Conservation (phyloP, 2,797 vertebrate genomes). For the Anguilla obscura region DNA sequence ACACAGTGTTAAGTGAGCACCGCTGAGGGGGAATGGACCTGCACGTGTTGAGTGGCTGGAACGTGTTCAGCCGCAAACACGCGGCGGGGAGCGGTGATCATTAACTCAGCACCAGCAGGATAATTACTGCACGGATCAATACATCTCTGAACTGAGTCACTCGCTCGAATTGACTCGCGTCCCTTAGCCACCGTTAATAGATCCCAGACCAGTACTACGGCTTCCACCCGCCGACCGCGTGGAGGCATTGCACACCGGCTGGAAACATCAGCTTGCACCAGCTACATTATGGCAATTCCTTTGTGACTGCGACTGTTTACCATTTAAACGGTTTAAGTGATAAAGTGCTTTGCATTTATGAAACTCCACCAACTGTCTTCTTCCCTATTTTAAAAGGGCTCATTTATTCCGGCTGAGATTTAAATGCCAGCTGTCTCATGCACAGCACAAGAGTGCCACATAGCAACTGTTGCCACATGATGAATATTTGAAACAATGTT, state of each 20-base stretch:
- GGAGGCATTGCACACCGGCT: background rate
- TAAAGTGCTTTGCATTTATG: background rate
- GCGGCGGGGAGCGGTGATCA: background rate
- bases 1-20: background rate
- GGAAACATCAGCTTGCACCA: background rate
- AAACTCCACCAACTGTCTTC: background rate
- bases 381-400: background rate
- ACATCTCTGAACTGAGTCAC: background rate
- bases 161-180: background rate
- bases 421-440: background rate
- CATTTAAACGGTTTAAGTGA: background rate
- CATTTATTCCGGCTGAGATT: background rate
- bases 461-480: background rate
- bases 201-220: background rate
- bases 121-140: background rate
- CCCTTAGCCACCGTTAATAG: background rate
- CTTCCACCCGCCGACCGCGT: background rate
- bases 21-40: background rate
- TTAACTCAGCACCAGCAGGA: background rate
- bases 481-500: background rate
- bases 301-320: background rate
- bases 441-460: background rate
- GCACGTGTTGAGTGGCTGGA: conserved; percentile 41
- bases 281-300: background rate
- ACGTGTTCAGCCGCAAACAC: conserved; percentile 39